phyloP scores from a whole-genome alignment of 37 sponge, comb jelly and placozoan species.

The Cladorhizidae sp. region DNA sequence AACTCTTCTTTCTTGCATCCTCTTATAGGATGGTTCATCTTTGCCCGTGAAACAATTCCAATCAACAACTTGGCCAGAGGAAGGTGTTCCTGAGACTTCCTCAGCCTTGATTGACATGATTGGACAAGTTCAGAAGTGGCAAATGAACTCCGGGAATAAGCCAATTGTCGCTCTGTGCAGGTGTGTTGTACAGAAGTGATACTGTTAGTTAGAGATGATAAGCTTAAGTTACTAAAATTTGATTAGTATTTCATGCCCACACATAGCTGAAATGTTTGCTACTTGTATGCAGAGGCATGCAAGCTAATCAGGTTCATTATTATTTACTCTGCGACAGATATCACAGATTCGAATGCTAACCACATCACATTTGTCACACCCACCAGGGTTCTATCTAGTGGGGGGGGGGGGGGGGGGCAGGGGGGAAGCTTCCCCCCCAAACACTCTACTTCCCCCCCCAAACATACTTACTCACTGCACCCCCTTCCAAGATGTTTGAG shows the following conservation, averaged over 20 bases:
- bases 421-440: too few relatives aligned
- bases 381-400: too few relatives aligned
- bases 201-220: background rate
- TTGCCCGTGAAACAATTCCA: conserved; percentile 90
- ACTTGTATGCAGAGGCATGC: background rate
- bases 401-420: too few relatives aligned
- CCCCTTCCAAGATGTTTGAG: too few relatives aligned
- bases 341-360: too few relatives aligned
- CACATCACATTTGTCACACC: too few relatives aligned
- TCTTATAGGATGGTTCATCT: conserved; percentile 47
- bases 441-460: too few relatives aligned
- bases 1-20: too few relatives aligned
- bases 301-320: too few relatives aligned
- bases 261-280: background rate
- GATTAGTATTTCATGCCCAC: background rate
- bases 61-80: conserved; percentile 87
- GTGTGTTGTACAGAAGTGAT: too few relatives aligned
- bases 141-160: conserved; percentile 69
- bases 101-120: conserved; percentile 82
- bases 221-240: background rate
- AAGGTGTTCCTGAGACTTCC: conserved; percentile 61
- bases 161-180: conserved; percentile 89
- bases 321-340: too few relatives aligned
- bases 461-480: too few relatives aligned
- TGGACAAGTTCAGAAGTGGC: conserved; percentile 89